Conservation (phyloP, 2,888 invertebrate genomes). For the Dicranocentrus wangi region DNA sequence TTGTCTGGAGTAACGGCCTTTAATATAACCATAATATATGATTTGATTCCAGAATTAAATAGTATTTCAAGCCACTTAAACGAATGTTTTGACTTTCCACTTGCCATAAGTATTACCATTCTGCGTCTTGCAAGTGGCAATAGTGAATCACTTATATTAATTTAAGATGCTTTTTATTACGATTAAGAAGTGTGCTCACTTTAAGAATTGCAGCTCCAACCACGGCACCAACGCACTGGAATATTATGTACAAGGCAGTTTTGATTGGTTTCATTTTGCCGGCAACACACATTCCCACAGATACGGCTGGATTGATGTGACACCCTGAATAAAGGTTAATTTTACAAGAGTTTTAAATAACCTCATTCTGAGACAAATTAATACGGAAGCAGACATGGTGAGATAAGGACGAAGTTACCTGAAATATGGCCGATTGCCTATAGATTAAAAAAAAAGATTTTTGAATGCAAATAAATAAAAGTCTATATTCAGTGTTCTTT, state of each 20-base stretch:
- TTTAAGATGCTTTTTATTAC: too few species aligned
- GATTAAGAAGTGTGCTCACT: conserved; percentile 51
- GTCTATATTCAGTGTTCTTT: too few species aligned
- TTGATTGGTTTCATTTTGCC: conserved; percentile 86
- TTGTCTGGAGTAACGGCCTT: conserved; percentile 82
- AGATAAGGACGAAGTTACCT: conserved; percentile 36
- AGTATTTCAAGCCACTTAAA: neutral
- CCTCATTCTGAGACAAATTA: too few species aligned
- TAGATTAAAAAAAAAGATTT: conserved; percentile 32
- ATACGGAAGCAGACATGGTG: too few species aligned
- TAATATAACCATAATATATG: neutral
- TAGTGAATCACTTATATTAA: too few species aligned
- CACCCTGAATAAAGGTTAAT: conserved; percentile 38
- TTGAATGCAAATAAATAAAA: neutral
- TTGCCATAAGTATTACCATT: neutral
- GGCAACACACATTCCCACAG: conserved; percentile 85
- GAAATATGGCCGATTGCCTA: conserved; percentile 71
- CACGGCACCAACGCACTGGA: conserved; percentile 88
- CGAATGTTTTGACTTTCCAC: neutral
- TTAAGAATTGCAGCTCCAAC: conserved; percentile 79
- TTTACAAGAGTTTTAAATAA: too few species aligned
- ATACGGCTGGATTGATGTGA: conserved; percentile 88
- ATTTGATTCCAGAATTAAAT: neutral
- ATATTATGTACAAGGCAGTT: conserved; percentile 85
- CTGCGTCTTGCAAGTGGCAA: too few species aligned